Evolutionary conservation across 2,888 invertebrate genomes (phyloP).

Genomic region (Diabrotica balteata): DNA sequence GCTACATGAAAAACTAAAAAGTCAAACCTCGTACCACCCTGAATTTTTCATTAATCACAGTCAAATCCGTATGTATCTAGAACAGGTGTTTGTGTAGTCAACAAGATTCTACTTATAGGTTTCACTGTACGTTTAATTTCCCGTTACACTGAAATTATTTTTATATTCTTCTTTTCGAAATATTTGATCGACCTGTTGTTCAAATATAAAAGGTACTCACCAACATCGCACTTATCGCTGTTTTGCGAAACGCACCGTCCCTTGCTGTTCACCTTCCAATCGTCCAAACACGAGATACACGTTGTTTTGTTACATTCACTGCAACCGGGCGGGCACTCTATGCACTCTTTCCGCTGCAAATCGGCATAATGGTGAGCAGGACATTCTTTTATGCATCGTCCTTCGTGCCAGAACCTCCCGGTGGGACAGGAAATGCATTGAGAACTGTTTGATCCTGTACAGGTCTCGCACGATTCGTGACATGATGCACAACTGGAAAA

Average conservation of each 20-base stretch:
- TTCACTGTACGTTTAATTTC: too few relatives aligned
- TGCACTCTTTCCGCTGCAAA: conserved; percentile 80
- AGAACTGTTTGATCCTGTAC: conserved; percentile 77
- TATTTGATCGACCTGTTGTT: too few relatives aligned
- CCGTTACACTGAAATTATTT: too few relatives aligned
- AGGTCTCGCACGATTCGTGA: conserved; percentile 81
- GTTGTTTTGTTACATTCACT: conserved; percentile 75
- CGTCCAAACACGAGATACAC: conserved; percentile 76
- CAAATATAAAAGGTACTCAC: conserved; percentile 56
- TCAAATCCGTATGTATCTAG: too few relatives aligned
- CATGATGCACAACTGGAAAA: conserved; percentile 74
- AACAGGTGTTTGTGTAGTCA: too few relatives aligned
- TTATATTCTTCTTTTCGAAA: too few relatives aligned
- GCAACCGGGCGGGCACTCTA: conserved; percentile 81
- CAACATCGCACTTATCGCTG: conserved; percentile 72
- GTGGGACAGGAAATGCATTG: conserved; percentile 84
- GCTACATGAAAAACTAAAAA: too few relatives aligned
- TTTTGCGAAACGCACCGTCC: conserved; percentile 76
- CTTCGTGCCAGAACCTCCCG: conserved; percentile 74
- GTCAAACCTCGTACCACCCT: too few relatives aligned
- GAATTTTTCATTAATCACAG: too few relatives aligned
- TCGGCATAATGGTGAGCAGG: conserved; percentile 79
- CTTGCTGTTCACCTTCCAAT: conserved; percentile 80
- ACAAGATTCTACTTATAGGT: too few relatives aligned
- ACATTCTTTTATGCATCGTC: conserved; percentile 75